Percentiles rank a stretch among this genome's conserved stretches.
Conservation (phyloP, 2,113 vertebrate species). For the Oncorhynchus keta region DNA sequence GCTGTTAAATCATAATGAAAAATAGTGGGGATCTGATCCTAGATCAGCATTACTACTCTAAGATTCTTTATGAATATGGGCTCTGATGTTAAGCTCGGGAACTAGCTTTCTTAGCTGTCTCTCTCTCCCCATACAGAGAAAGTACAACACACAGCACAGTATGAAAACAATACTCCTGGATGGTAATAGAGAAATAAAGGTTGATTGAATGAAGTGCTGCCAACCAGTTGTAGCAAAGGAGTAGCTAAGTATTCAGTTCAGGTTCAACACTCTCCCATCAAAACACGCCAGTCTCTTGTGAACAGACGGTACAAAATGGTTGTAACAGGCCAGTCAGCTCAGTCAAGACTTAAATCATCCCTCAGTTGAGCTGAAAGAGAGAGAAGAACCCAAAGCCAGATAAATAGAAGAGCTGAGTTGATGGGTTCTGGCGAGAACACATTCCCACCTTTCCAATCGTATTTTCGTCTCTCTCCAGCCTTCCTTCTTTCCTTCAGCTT, state of each 20-base stretch:
- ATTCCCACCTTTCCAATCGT: constrained; percentile 76
- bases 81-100: background rate
- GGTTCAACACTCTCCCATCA: constrained; percentile 66
- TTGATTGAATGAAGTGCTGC: constrained; percentile 56
- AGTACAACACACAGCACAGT: constrained; percentile 36
- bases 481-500: constrained; percentile 49
- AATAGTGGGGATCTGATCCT: too few species aligned
- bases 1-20: too few species aligned
- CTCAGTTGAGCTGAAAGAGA: constrained; percentile 65
- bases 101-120: background rate
- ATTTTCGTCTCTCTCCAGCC: constrained; percentile 70
- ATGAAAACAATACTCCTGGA: constrained; percentile 42
- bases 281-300: constrained; percentile 62
- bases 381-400: constrained; percentile 66
- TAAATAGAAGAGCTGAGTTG: constrained; percentile 68
- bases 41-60: too few species aligned
- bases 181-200: constrained; percentile 56
- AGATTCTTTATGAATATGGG: too few species aligned
- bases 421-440: constrained; percentile 77
- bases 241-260: constrained; percentile 52
- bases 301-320: constrained; percentile 67
- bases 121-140: constrained; percentile 35
- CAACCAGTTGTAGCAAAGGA: constrained; percentile 34
- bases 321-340: constrained; percentile 48
- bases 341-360: constrained; percentile 75